phyloP scores from a whole-genome alignment of 2,888 invertebrate genomes.

The Spodoptera littoralis region DNA sequence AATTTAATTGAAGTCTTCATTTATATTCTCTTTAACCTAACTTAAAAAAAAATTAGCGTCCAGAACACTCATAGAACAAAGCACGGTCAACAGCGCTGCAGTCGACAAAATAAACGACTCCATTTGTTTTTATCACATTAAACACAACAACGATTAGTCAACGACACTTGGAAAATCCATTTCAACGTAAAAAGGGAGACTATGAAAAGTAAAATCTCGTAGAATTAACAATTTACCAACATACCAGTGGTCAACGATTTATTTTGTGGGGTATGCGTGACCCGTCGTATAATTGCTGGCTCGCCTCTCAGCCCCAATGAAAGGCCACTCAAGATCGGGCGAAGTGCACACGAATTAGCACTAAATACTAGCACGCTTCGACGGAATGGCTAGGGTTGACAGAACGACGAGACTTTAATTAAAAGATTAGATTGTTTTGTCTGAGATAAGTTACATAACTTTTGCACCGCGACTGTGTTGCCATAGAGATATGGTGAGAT shows the following conservation, averaged over 20 bases:
- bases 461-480: neutral
- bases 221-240: constrained; percentile 16
- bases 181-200: no score
- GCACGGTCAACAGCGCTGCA: no score
- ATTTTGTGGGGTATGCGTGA: constrained; percentile 34
- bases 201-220: constrained; percentile 12
- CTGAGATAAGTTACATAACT: no score
- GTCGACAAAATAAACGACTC: no score
- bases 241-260: constrained; percentile 21
- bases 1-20: no score
- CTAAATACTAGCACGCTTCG: constrained; percentile 21
- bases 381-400: constrained; percentile 3
- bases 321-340: constrained; percentile 39
- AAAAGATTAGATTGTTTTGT: neutral
- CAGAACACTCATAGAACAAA: no score
- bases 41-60: no score
- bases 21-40: no score
- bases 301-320: constrained; percentile 19
- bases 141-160: no score
- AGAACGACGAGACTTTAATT: neutral
- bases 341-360: constrained; percentile 44
- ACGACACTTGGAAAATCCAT: no score
- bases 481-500: no score
- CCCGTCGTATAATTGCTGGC: constrained; percentile 34
- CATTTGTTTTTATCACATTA: no score